Evolutionary conservation across 37 sponge, comb jelly and placozoan genomes (phyloP).

Genomic region (Halichondria panicea): DNA sequence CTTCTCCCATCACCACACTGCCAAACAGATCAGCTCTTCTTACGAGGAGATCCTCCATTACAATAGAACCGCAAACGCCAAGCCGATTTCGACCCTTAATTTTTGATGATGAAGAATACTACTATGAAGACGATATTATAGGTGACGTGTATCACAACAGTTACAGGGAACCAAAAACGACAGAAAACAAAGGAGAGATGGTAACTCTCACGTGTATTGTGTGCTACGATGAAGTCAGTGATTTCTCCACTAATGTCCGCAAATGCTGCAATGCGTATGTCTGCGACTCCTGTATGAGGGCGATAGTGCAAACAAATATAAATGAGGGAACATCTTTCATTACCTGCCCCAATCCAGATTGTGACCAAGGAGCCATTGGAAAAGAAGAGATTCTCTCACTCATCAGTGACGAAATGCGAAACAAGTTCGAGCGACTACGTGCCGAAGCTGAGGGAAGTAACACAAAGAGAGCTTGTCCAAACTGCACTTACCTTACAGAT

Average conservation of each 20-base stretch:
- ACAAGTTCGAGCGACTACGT: conserved; percentile 36
- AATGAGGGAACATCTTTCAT: conserved; percentile 44
- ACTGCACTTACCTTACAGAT: conserved; percentile 50
- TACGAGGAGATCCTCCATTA: too few relatives aligned
- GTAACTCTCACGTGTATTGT: conserved; percentile 25
- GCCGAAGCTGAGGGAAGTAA: conserved; percentile 2
- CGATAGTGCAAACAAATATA: conserved; percentile 24
- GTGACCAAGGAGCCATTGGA: conserved; percentile 23
- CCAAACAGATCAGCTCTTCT: neutral
- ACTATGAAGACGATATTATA: neutral
- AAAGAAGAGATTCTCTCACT: conserved; percentile 8
- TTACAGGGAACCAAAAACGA: neutral
- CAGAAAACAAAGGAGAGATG: neutral
- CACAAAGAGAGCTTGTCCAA: conserved; percentile 60
- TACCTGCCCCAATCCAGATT: conserved; percentile 63
- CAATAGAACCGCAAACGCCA: too few relatives aligned
- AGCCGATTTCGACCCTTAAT: too few relatives aligned
- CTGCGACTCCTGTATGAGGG: conserved; percentile 47
- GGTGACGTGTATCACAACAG: neutral
- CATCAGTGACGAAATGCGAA: neutral
- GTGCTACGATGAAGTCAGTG: conserved; percentile 14
- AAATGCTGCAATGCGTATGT: conserved; percentile 46
- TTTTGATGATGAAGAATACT: too few relatives aligned
- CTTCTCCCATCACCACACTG: neutral
- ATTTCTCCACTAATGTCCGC: neutral